These are phyloP conservation scores for Falco columbarius DNA, from an alignment of 2,797 vertebrate species.

Conservation along the genomic window DNA sequence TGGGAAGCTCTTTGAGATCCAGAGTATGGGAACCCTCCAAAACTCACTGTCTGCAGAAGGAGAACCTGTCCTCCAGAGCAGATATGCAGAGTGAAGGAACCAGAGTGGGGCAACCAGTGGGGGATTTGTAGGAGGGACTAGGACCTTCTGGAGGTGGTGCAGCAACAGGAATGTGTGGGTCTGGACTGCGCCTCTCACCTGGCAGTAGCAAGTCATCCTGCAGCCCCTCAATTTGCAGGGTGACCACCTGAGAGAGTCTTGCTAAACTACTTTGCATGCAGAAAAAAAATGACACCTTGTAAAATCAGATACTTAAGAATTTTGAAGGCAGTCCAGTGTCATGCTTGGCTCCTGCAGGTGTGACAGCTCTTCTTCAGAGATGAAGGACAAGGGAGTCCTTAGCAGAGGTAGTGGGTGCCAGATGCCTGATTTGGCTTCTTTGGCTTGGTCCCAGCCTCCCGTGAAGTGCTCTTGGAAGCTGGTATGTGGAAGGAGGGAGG, in stretches of 20 bases:
- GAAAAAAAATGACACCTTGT: not conserved
- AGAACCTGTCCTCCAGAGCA: not conserved
- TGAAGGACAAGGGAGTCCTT: not conserved
- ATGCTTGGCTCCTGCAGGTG: not conserved
- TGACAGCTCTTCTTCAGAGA: not conserved
- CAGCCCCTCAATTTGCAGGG: not conserved
- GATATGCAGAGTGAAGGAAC: not conserved
- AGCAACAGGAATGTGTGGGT: accelerated
- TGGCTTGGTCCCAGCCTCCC: not conserved
- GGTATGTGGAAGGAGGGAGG: not conserved
- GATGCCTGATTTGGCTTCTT: not conserved
- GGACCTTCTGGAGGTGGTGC: not conserved
- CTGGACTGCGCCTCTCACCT: not conserved
- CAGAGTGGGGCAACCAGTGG: not conserved
- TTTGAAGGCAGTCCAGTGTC: not conserved
- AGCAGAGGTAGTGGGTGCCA: not conserved
- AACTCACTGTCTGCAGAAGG: not conserved
- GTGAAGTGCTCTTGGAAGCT: not conserved
- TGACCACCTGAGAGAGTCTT: not conserved
- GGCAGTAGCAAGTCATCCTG: not conserved
- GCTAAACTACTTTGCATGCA: not conserved
- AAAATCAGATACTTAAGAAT: not conserved
- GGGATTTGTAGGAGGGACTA: not conserved
- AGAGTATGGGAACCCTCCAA: not conserved
- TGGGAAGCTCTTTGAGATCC: not conserved